A percentile compares a stretch with the other conserved stretches of the same genome.
Conservation (phyloP, 2,888 invertebrate species). For the Malachius bipustulatus region DNA sequence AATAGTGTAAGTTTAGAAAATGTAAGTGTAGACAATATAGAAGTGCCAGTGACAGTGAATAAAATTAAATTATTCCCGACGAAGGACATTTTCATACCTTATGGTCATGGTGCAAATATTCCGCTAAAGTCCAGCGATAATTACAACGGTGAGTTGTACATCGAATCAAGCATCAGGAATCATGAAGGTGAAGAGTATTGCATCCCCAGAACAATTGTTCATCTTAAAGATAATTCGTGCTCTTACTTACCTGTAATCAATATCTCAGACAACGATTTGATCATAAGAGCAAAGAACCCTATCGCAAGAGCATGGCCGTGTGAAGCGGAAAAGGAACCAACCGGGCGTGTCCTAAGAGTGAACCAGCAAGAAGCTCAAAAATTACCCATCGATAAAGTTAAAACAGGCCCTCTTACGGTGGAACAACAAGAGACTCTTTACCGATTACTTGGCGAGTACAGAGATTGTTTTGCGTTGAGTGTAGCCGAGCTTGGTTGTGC, state of each 20-base stretch:
- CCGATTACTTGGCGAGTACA: not conserved
- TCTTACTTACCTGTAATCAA: constrained; percentile 13
- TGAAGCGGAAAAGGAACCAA: constrained; percentile 9
- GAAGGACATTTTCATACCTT: constrained; percentile 8
- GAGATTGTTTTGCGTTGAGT: constrained; percentile 16
- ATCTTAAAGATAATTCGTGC: constrained; percentile 6
- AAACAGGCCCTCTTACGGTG: too few species aligned
- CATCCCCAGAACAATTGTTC: constrained; percentile 10
- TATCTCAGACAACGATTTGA: constrained; percentile 12
- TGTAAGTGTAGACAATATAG: too few species aligned
- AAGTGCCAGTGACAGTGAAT: too few species aligned
- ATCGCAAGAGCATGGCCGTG: constrained; percentile 15
- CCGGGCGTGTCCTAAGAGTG: not conserved
- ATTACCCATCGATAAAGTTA: too few species aligned
- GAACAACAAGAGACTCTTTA: not conserved
- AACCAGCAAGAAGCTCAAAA: too few species aligned
- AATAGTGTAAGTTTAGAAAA: not conserved
- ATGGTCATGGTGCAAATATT: constrained; percentile 14
- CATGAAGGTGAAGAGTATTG: constrained; percentile 11
- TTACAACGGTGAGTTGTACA: constrained; percentile 14
- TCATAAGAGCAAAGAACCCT: constrained; percentile 6
- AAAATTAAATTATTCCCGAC: not conserved
- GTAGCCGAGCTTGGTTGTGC: constrained; percentile 17
- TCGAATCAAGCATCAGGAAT: constrained; percentile 13
- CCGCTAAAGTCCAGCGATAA: constrained; percentile 9